phyloP scores from a whole-genome alignment of 2,888 invertebrate genomes.

The Allolobophora icterica region DNA sequence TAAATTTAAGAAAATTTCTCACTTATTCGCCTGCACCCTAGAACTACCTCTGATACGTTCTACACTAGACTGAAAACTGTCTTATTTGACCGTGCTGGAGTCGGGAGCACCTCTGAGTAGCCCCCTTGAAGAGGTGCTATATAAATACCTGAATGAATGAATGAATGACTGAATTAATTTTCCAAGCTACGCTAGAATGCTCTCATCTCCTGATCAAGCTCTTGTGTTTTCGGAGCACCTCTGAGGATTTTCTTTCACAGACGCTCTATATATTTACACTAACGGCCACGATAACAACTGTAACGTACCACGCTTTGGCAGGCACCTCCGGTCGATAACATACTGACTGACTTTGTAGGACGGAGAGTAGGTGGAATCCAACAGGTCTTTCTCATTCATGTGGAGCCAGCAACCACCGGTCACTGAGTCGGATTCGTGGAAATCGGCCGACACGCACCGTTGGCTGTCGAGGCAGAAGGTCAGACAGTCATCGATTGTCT shows the following conservation, averaged over 20 bases:
- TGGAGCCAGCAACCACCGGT: neutral
- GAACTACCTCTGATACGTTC: too few relatives aligned
- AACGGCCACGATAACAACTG: neutral
- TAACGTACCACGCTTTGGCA: neutral
- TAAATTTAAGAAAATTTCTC: too few relatives aligned
- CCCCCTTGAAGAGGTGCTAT: too few relatives aligned
- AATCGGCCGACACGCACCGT: conserved; percentile 5
- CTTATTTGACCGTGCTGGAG: too few relatives aligned
- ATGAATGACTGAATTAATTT: too few relatives aligned
- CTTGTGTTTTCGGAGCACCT: neutral
- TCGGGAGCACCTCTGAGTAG: too few relatives aligned
- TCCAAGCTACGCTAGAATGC: too few relatives aligned
- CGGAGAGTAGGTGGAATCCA: neutral
- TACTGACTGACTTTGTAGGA: neutral
- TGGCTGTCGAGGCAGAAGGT: neutral
- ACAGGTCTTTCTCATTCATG: neutral
- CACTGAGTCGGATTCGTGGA: neutral
- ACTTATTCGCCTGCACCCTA: too few relatives aligned
- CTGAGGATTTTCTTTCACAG: neutral
- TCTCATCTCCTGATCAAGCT: too few relatives aligned
- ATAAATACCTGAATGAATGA: too few relatives aligned
- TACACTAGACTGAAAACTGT: too few relatives aligned
- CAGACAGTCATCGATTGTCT: neutral
- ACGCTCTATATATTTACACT: neutral
- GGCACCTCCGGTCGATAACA: neutral